Evolutionary conservation across 2,888 invertebrate genomes (phyloP).

Genomic region (Ditula angustiorana): DNA sequence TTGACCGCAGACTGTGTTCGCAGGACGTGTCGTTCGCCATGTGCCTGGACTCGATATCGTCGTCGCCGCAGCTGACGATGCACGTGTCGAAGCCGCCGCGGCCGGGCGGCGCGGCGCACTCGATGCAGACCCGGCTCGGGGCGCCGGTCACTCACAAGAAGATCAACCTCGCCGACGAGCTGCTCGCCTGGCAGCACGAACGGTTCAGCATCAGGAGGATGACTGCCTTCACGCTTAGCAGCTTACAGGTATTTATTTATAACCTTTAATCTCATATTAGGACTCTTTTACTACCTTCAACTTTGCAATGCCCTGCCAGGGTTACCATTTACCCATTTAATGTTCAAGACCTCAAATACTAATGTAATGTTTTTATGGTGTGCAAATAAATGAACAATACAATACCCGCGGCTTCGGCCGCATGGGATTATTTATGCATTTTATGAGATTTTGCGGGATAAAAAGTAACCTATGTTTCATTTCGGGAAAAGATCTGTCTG

Average conservation of each 20-base stretch:
- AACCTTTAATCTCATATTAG: too few species aligned
- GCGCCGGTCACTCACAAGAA: conserved; percentile 95
- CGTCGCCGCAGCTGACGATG: conserved; percentile 89
- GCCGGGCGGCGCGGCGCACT: conserved; percentile 91
- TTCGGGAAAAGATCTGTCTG: too few species aligned
- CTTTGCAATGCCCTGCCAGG: too few species aligned
- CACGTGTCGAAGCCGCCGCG: conserved; percentile 99
- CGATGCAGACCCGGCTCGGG: conserved; percentile 85
- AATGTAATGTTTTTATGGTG: too few species aligned
- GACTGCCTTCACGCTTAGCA: conserved; percentile 96
- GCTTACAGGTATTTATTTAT: conserved; percentile 80
- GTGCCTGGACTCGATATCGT: conserved; percentile 93
- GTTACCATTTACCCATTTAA: too few species aligned
- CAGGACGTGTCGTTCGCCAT: conserved; percentile 95
- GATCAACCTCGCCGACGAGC: conserved; percentile 97
- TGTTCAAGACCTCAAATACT: too few species aligned
- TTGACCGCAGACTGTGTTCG: neutral
- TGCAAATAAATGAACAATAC: too few species aligned
- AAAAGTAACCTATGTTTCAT: too few species aligned
- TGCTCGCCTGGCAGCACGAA: conserved; percentile 98
- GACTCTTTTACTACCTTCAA: too few species aligned
- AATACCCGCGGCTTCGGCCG: too few species aligned
- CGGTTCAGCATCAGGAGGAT: conserved; percentile 96
- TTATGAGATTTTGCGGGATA: too few species aligned
- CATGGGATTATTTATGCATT: too few species aligned